phyloP scores from a whole-genome alignment of 2,797 vertebrate species.

The Myotis pilosus region DNA sequence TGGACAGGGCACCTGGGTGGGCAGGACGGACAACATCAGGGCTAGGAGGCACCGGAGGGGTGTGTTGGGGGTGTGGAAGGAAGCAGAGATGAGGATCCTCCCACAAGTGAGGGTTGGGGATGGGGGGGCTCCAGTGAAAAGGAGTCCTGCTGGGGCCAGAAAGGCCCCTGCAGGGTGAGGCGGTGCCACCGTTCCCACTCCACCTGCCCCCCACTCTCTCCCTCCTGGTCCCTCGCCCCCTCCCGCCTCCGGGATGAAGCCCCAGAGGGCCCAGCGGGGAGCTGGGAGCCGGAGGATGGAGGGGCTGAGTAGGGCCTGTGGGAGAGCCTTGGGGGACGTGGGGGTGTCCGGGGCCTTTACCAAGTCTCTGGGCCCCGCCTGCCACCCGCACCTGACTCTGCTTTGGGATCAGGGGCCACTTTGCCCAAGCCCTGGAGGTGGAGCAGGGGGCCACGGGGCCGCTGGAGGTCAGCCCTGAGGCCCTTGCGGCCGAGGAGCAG shows the following conservation, averaged over 20 bases:
- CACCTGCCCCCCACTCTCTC: background rate
- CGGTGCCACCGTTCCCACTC: background rate
- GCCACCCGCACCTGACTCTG: background rate
- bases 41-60: background rate
- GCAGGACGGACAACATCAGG: background rate
- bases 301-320: background rate
- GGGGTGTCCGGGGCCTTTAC: background rate
- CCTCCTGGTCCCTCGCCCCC: no score
- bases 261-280: background rate
- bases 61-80: background rate
- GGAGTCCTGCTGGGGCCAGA: no score
- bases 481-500: conserved; percentile 27
- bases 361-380: background rate
- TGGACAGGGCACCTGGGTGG: background rate
- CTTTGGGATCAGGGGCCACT: conserved; percentile 56
- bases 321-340: background rate
- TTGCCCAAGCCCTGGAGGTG: background rate
- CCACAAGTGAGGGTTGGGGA: background rate
- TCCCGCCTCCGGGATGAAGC: background rate
- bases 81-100: background rate
- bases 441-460: background rate
- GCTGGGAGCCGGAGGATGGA: background rate
- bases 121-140: background rate
- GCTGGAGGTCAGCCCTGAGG: background rate
- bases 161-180: rapidly evolving